Evolutionary conservation across 2,113 vertebrate genomes (phyloP), one percentile per base, ranked within the genome.

Genomic region (Cryptoleucopteryx plumbea): DNA sequence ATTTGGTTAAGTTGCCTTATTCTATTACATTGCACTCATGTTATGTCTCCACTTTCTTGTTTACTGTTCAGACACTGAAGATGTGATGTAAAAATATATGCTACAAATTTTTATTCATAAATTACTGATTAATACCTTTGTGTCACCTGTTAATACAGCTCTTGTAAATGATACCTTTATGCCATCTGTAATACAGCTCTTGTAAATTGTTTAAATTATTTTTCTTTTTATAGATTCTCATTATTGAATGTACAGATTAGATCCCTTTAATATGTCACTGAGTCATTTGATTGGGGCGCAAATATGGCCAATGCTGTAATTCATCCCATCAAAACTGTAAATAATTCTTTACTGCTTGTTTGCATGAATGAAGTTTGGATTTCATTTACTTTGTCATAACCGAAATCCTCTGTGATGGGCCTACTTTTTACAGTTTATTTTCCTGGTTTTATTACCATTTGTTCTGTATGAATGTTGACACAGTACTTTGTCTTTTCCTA

Each of bases 171-270:
- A 96, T 94, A 82, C 50, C 88, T 93, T 97, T 77, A 94, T 97
- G 83, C 97, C 98, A 97, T 93, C 97, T 97, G 65, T 97, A 97
- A 97, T 93, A 93, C 95, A 97, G 92, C 94, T 97, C 96, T 96
- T 98, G 97, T 98, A 98, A 98, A 98, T 97, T 67, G 93, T 94
- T 97, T 98, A 98, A 98, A 98, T 98, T 98, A 98, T 98, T 98
- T 98, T 97, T 96, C 95, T 93, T 96, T 97, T 97, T 94, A 91
- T 94, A 93, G 93, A 86, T 84, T 82, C 87, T 93, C 87, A 12
- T 95, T 95, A 91, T 27, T 88, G 87, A 96, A 94, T 98, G 98
- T 98, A 98, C 93, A 98, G 95, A 91, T 94, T 94, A 84, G 82
- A 80, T 96, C 97, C 95, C 96, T 96, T 97, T 96, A 94, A 75